Evolutionary conservation across 2,888 invertebrate genomes (phyloP).

Genomic region (Julus scandinavius): DNA sequence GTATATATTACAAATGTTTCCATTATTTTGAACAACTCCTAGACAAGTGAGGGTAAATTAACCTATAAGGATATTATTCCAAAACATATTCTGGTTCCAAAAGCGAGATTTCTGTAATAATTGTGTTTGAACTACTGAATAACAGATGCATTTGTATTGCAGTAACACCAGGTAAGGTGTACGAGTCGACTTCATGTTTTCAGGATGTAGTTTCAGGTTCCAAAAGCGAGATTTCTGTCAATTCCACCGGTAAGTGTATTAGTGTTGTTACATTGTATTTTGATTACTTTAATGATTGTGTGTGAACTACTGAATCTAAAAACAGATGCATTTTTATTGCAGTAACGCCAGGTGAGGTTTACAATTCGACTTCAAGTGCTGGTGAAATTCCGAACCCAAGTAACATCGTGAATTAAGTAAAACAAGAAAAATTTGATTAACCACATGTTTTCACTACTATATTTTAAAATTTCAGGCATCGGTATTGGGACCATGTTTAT

Average conservation of each 20-base stretch:
- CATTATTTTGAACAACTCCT: no score
- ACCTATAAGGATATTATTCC: no score
- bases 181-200: background rate
- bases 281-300: background rate
- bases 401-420: background rate
- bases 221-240: background rate
- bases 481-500: background rate
- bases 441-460: background rate
- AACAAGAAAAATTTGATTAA: background rate
- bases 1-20: no score
- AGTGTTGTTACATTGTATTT: background rate
- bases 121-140: no score
- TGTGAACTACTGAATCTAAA: background rate
- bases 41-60: no score
- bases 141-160: no score
- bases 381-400: background rate
- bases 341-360: background rate
- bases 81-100: no score
- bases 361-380: background rate
- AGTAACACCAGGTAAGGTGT: background rate
- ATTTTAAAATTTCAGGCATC: background rate
- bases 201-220: background rate
- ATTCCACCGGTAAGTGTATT: background rate
- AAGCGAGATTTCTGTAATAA: no score
- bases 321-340: background rate